Evolutionary conservation across 2,113 vertebrate species (phyloP).

Genomic region (Artemisiospiza belli): DNA sequence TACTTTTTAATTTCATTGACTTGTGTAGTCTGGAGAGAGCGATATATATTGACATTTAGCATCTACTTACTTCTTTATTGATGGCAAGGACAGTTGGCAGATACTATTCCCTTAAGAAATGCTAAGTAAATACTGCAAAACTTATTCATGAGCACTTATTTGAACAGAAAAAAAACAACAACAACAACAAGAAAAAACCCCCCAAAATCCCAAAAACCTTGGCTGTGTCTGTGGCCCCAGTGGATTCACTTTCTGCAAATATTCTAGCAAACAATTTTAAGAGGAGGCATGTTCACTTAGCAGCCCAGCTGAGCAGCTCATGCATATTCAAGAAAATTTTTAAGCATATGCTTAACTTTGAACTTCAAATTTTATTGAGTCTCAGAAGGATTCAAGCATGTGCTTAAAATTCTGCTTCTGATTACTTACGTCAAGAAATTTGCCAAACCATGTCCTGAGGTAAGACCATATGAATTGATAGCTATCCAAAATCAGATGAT

Average conservation of each 20-base stretch:
- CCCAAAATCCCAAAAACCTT: not conserved
- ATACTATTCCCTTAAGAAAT: slow-evolving; percentile 20
- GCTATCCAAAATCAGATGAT: not conserved
- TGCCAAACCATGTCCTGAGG: not conserved
- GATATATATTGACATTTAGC: slow-evolving; percentile 18
- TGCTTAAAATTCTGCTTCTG: slow-evolving; percentile 20
- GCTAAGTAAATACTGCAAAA: slow-evolving; percentile 14
- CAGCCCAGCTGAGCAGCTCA: not conserved
- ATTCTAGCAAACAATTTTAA: slow-evolving; percentile 43
- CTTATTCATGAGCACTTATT: not conserved
- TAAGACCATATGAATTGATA: not conserved
- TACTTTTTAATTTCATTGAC: slow-evolving; percentile 37
- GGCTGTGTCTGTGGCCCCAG: not conserved
- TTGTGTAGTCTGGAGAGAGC: not conserved
- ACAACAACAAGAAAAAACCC: not conserved
- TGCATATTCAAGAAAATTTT: slow-evolving; percentile 46
- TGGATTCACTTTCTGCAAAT: slow-evolving; percentile 23
- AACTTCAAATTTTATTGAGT: slow-evolving; percentile 10
- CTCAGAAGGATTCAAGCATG: slow-evolving; percentile 19
- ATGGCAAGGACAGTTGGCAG: not conserved
- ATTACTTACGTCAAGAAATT: not conserved
- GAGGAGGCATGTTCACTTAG: slow-evolving; percentile 24
- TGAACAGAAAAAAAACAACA: not conserved
- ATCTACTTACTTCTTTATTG: slow-evolving; percentile 16
- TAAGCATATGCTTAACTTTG: slow-evolving; percentile 57